phyloP scores from a whole-genome alignment of 2,113 vertebrate genomes.

The Bubo scandiacus region DNA sequence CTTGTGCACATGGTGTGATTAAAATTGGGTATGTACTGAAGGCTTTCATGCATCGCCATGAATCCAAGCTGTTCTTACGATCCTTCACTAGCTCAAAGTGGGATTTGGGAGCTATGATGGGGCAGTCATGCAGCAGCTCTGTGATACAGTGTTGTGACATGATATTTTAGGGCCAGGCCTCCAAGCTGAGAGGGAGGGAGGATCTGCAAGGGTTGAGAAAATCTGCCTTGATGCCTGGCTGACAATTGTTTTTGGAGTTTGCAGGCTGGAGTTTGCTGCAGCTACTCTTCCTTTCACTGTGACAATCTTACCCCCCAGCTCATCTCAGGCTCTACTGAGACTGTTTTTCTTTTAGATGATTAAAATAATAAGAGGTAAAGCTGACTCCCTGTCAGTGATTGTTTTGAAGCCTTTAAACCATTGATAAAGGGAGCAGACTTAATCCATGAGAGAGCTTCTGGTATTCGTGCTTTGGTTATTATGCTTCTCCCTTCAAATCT shows the following conservation, averaged over 20 bases:
- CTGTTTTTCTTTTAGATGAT: neutral
- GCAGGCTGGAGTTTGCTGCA: neutral
- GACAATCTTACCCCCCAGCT: neutral
- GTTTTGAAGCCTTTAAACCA: neutral
- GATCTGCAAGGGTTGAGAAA: neutral
- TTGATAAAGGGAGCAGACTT: neutral
- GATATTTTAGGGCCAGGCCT: neutral
- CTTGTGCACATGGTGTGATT: neutral
- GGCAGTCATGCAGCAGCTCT: neutral
- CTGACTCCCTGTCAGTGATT: neutral
- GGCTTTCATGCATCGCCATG: neutral
- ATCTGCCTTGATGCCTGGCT: neutral
- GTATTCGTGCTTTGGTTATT: neutral
- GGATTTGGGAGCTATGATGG: neutral
- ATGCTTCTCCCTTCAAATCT: neutral
- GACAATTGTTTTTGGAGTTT: neutral
- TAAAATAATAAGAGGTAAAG: neutral
- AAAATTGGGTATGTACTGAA: neutral
- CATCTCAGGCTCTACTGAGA: neutral
- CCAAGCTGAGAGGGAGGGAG: neutral
- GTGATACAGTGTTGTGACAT: neutral
- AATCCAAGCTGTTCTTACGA: neutral
- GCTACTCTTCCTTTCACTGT: neutral
- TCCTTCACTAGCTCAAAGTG: neutral
- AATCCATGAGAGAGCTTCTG: neutral